Base-by-base conservation (phyloP, 2,888 invertebrate genomes). In the Tolmerus cingulatus region DNA sequence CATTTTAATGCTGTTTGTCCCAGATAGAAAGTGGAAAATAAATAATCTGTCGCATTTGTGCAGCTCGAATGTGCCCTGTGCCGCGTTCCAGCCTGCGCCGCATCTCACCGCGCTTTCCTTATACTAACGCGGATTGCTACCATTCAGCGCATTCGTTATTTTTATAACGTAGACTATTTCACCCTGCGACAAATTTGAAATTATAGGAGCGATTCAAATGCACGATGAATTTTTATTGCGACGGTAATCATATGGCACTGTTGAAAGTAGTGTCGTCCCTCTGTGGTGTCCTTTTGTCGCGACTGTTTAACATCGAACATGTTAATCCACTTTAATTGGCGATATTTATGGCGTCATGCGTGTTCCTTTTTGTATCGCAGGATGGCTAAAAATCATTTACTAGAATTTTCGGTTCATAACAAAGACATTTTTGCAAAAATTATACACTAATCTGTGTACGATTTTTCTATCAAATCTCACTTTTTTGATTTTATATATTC, bases 1-100 rank as follows among this genome's bases (percentile, higher is more conserved):
- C 87, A 82, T 40, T 79, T 87, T 87, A 87, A 87, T 87, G 86
- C 34, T 87, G 55, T 88, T 88, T 88, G 88, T 88, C 86, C 88
- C 81, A 89, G 87, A 87, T 87, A 85, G 85, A 85, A 74, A 85
- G 85, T 74, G 74, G 85, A 74, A 85, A 85, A 85, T 85, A 85
- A 85, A 85, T 85, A 85, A 85, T 55, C 9, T 12, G 40, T 37
- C 40, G 85, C 85, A 74, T 85, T 85, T 85, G 46, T 85, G 74
- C 74, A 43, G 66, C 37, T 27, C 30, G 43, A 85, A 66, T 23
- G 74, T 43, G 27, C 19, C 40, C n/a, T 14, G 43, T 46, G 12
- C 43, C 43, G 43, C 43, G 4, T 46, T 46, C 43, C 43, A 16
- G 43, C 4, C 43, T 14, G 14, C 43, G 40, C 43, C n/a, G 7